These are phyloP conservation scores for Diarsia mendica DNA, from an alignment of 2,888 invertebrate genomes.

Conservation along the genomic window DNA sequence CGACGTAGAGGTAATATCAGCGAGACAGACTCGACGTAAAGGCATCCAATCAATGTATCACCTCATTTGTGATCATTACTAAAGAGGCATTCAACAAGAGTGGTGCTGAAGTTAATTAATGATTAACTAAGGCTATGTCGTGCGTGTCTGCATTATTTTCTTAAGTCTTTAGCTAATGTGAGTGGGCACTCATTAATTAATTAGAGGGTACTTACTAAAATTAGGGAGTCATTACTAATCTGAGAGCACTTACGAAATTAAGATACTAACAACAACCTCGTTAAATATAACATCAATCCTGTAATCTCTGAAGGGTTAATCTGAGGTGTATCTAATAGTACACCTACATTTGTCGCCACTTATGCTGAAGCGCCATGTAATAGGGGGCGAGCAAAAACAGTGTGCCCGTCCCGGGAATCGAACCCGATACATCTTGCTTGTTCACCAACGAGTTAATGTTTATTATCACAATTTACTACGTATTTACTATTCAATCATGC, in stretches of 20 bases:
- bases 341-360: too few species aligned
- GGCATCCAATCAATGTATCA: background rate
- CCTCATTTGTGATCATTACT: background rate
- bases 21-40: too few species aligned
- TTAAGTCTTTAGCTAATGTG: background rate
- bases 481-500: background rate
- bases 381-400: background rate
- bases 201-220: too few species aligned
- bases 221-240: background rate
- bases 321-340: too few species aligned
- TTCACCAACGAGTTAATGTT: background rate
- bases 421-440: background rate
- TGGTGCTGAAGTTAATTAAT: background rate
- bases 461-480: background rate
- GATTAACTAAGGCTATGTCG: background rate
- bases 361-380: too few species aligned
- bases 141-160: background rate
- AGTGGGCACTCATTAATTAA: background rate
- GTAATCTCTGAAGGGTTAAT: background rate
- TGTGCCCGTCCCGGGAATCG: background rate
- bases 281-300: background rate
- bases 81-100: background rate
- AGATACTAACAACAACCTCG: background rate
- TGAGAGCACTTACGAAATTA: background rate
- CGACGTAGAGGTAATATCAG: too few species aligned